A percentile compares a stretch with the other conserved stretches of the same genome.
Conservation (phyloP, 2,888 invertebrate genomes). For the Hirtodrosophila cameraria region DNA sequence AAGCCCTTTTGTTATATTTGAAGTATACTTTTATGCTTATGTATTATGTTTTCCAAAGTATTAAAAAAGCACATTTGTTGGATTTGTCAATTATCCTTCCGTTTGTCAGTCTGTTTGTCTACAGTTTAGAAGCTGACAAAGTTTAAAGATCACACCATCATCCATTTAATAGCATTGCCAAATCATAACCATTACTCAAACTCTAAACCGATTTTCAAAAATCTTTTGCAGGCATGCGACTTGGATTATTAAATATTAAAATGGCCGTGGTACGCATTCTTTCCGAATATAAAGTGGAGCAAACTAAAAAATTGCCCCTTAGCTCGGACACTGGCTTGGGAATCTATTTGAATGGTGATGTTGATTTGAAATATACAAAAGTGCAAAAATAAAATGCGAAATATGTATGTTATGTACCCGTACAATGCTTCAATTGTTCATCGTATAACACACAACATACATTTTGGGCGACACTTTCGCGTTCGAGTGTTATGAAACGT, state of each 20-base stretch:
- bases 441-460: slow-evolving; percentile 1
- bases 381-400: slow-evolving; percentile 43
- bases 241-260: slow-evolving; percentile 59
- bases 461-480: slow-evolving; percentile 20
- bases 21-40: too few species aligned
- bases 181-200: too few species aligned
- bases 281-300: slow-evolving; percentile 54
- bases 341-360: slow-evolving; percentile 57
- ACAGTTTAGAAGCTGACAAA: too few species aligned
- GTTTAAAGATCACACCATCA: too few species aligned
- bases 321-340: slow-evolving; percentile 59
- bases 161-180: too few species aligned
- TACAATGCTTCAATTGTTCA: slow-evolving; percentile 1
- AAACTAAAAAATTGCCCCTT: slow-evolving; percentile 50
- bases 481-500: slow-evolving; percentile 18
- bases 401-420: too few species aligned
- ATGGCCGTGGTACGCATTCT: slow-evolving; percentile 60
- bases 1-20: too few species aligned
- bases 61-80: too few species aligned
- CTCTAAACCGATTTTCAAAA: neutral
- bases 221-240: slow-evolving; percentile 53
- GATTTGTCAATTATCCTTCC: too few species aligned
- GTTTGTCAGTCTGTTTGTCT: too few species aligned
- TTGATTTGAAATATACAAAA: slow-evolving; percentile 61
- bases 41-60: too few species aligned